Base-by-base conservation (phyloP, 2,888 invertebrate genomes). In the Pandemis heparana region DNA sequence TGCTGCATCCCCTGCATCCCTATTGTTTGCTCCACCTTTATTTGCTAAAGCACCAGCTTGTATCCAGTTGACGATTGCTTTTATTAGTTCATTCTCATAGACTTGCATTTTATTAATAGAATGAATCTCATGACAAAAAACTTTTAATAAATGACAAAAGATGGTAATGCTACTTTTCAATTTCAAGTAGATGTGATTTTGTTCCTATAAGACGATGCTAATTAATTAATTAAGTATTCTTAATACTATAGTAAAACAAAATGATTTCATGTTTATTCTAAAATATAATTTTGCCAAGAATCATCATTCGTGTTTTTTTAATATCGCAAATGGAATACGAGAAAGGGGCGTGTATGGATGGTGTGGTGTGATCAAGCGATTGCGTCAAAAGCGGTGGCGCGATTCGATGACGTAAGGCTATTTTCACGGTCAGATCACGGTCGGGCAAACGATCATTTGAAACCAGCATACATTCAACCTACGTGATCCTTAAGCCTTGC, bases 41-140 rank as follows among this genome's bases (percentile, higher is more conserved):
- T 88, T 89, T 88, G 86, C 86, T 81, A 78, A 81, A 80, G 79
- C 83, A 88, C 89, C 83, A 79, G 79, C 81, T 79, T 84, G 82
- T 65, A 77, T 77, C 70, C 75, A 77, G 77, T 82, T 77, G 78
- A 83, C 80, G 78, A 84, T 79, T 81, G 80, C 76, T 81, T 82
- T 82, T 82, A 70, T 78, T 65, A 39, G 78, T 79, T 82, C 82
- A 82, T 82, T 79, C 75, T 80, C 76, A 70, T 75, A 66, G 74
- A 80, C 74, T 77, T 65, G 46, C 51, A 72, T 76, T 76, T 79
- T 73, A 59, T 77, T 51, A 71, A 76, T 76, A 74, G 78, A 64
- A 75, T 66, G 71, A 65, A 73, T 76, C 53, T 32, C 14, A 68
- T 64, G 43, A 64, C 43, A 64, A 38, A 51, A 32, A 63, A 63